Evolutionary conservation across 2,113 vertebrate species (phyloP).

Genomic region (Syngnathus floridae): DNA sequence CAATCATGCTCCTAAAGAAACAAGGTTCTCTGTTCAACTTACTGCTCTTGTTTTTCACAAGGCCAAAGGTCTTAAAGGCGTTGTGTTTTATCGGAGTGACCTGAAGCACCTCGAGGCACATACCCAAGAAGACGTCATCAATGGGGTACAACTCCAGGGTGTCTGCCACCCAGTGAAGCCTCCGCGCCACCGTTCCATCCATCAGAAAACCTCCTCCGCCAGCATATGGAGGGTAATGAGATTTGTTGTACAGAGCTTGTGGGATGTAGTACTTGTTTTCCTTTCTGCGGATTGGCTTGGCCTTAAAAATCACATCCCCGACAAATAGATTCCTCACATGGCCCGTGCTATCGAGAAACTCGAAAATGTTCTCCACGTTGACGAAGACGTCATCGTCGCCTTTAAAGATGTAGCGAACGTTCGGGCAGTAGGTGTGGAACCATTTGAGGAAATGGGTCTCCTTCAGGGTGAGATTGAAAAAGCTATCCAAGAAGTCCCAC

Average conservation of each 20-base stretch:
- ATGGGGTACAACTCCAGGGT: slow-evolving; percentile 88
- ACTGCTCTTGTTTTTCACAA: slow-evolving; percentile 85
- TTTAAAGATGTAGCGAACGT: slow-evolving; percentile 81
- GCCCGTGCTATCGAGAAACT: slow-evolving; percentile 75
- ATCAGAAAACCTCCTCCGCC: slow-evolving; percentile 93
- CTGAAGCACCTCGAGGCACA: slow-evolving; percentile 86
- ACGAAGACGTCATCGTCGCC: slow-evolving; percentile 92
- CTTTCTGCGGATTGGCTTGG: slow-evolving; percentile 84
- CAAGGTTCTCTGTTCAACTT: slow-evolving; percentile 92
- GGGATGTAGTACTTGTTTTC: slow-evolving; percentile 96
- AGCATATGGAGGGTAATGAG: slow-evolving; percentile 85
- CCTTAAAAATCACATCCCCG: slow-evolving; percentile 83
- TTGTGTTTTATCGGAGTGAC: slow-evolving; percentile 78
- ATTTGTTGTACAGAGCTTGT: slow-evolving; percentile 76
- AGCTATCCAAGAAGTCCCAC: slow-evolving; percentile 94
- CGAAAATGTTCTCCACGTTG: slow-evolving; percentile 82
- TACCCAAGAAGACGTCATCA: slow-evolving; percentile 91
- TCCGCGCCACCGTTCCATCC: slow-evolving; percentile 76
- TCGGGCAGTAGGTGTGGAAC: slow-evolving; percentile 83
- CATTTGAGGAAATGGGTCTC: slow-evolving; percentile 96
- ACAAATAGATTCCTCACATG: slow-evolving; percentile 75
- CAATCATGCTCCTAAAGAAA: slow-evolving; percentile 87
- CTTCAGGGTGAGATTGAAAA: slow-evolving; percentile 97
- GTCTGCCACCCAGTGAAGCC: slow-evolving; percentile 74
- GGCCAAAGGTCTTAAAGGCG: slow-evolving; percentile 94